Evolutionary conservation across 2,888 invertebrate species (phyloP).

Genomic region (Acanthosepion lycidas): DNA sequence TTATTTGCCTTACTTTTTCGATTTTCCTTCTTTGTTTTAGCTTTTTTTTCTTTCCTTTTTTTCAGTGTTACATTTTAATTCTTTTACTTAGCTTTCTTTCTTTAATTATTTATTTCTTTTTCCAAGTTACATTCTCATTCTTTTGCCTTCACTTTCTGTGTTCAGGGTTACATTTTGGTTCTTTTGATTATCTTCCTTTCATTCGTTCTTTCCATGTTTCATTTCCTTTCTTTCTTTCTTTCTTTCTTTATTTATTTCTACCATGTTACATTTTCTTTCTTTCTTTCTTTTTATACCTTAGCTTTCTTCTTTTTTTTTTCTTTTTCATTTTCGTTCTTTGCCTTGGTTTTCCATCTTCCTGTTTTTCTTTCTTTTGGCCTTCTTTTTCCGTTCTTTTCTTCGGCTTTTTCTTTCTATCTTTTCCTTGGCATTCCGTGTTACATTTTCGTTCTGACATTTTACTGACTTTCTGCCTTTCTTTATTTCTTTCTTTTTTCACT

Average conservation of each 20-base stretch:
- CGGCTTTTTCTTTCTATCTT: neutral
- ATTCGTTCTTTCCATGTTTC: too few relatives aligned
- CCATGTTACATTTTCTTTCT: neutral
- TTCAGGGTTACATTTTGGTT: too few relatives aligned
- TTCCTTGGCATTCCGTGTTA: neutral
- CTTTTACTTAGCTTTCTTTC: too few relatives aligned
- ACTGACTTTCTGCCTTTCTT: neutral
- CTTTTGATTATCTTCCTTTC: neutral
- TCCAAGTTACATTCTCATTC: too few relatives aligned
- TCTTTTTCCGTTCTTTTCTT: neutral
- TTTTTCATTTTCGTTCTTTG: neutral
- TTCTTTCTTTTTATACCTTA: neutral
- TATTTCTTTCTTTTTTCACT: rapidly evolving
- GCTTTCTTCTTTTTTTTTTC: too few relatives aligned
- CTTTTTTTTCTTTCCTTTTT: too few relatives aligned
- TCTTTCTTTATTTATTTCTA: too few relatives aligned
- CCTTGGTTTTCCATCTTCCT: neutral
- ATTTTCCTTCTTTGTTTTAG: too few relatives aligned
- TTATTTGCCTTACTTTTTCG: too few relatives aligned
- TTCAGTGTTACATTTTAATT: too few relatives aligned
- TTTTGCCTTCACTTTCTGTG: neutral
- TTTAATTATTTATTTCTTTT: too few relatives aligned
- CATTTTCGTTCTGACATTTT: neutral
- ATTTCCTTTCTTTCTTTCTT: too few relatives aligned
- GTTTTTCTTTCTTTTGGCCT: neutral